Evolutionary conservation across 2,113 vertebrate genomes (phyloP).

Genomic region (Nannobrachium achirus): DNA sequence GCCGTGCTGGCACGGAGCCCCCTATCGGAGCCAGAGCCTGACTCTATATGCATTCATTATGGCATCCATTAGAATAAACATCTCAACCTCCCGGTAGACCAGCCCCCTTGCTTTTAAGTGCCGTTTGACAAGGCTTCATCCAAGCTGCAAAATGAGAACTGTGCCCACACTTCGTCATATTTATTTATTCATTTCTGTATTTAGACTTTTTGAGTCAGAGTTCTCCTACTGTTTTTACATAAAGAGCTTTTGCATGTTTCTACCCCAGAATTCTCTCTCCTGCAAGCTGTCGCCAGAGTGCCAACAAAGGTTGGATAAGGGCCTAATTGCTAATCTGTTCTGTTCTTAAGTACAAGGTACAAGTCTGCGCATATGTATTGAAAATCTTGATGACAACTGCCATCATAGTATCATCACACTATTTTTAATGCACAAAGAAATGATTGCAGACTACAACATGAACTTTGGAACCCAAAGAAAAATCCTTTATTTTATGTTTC

Average conservation of each 20-base stretch:
- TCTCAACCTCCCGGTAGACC: constrained; percentile 76
- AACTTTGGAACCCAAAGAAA: constrained; percentile 27
- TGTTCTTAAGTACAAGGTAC: constrained; percentile 51
- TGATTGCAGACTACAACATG: background rate
- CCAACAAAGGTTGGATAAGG: constrained; percentile 63
- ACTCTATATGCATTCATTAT: constrained; percentile 80
- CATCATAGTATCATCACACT: no score
- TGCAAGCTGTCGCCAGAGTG: constrained; percentile 53
- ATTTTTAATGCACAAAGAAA: no score
- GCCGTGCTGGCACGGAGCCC: constrained; percentile 77
- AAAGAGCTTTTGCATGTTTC: constrained; percentile 79
- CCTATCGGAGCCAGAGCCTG: constrained; percentile 72
- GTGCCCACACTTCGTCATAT: constrained; percentile 75
- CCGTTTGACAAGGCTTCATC: constrained; percentile 75
- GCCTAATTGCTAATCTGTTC: constrained; percentile 69
- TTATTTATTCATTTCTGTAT: constrained; percentile 81
- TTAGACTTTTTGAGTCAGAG: constrained; percentile 61
- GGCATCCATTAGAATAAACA: constrained; percentile 84
- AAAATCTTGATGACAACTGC: no score
- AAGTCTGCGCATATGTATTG: constrained; percentile 25
- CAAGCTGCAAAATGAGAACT: constrained; percentile 70
- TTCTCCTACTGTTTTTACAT: constrained; percentile 69
- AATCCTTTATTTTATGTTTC: constrained; percentile 27
- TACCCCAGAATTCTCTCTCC: constrained; percentile 56
- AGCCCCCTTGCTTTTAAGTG: constrained; percentile 75